These are phyloP conservation scores for Wiebesia pumilae DNA, from an alignment of 1,140 invertebrate genomes.

Conservation along the genomic window DNA sequence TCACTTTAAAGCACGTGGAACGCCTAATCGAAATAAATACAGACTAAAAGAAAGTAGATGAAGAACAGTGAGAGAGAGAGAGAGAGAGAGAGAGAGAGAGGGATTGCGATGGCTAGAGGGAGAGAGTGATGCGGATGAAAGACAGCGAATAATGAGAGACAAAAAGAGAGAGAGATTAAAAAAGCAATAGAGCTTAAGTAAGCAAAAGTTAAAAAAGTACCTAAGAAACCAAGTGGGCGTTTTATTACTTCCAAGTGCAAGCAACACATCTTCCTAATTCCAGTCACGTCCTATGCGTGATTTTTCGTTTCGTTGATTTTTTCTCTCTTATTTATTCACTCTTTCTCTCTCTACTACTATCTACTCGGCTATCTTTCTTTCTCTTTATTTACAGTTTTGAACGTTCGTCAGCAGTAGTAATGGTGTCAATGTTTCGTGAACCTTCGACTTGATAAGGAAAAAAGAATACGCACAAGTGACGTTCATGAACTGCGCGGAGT, in stretches of 20 bases:
- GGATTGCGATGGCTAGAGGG: neutral
- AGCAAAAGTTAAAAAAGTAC: neutral
- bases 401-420: neutral
- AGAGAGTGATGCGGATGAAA: neutral
- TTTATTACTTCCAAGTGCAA: conserved; percentile 27
- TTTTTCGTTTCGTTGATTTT: conserved; percentile 62
- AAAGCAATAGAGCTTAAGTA: neutral
- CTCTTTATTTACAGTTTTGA: neutral
- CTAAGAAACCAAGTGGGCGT: conserved; percentile 35
- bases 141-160: neutral
- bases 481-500: neutral
- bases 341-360: neutral
- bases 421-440: neutral
- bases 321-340: conserved; percentile 29
- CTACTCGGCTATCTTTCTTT: neutral
- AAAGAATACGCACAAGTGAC: neutral
- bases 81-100: neutral
- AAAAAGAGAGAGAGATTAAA: neutral
- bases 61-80: neutral
- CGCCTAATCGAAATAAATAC: no score
- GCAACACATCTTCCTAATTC: conserved; percentile 55
- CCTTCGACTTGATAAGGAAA: conserved; percentile 56
- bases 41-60: no score
- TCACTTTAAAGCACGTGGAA: no score
- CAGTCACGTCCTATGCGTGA: conserved; percentile 61